A percentile compares a stretch with the other conserved stretches of the same genome.
phyloP scores from a whole-genome alignment of 2,113 vertebrate genomes.

The Malurus alboscapulatus region DNA sequence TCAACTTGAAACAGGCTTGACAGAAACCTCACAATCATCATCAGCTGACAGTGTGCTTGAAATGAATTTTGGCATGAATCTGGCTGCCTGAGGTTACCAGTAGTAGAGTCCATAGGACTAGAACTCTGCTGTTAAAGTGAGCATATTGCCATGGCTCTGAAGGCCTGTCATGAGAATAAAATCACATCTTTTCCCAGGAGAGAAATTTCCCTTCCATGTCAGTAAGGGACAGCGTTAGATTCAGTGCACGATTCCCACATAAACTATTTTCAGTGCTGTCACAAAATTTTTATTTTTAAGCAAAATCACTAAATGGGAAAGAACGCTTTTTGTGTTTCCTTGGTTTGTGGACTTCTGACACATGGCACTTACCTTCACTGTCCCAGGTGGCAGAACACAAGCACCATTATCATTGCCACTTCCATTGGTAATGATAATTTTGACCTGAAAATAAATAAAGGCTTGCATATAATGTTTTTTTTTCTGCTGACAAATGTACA shows the following conservation, averaged over 20 bases:
- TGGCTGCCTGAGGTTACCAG: not conserved
- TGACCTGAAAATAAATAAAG: not conserved
- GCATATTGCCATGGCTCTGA: not conserved
- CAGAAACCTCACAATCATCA: not conserved
- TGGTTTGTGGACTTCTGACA: not conserved
- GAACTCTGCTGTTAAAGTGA: not conserved
- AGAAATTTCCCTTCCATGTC: not conserved
- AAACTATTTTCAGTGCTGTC: conserved; percentile 6
- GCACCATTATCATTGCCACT: not conserved
- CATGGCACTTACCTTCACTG: not conserved
- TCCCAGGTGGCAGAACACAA: not conserved
- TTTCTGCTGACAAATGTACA: not conserved
- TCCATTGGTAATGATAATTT: not conserved
- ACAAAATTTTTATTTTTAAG: not conserved
- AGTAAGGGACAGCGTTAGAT: not conserved
- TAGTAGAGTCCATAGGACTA: not conserved
- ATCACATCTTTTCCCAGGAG: not conserved
- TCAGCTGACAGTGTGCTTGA: not conserved
- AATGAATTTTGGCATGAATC: not conserved
- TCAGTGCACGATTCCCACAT: conserved; percentile 10
- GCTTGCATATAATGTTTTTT: not conserved
- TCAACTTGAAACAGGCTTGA: not conserved
- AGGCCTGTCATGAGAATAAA: not conserved
- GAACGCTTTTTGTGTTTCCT: not conserved
- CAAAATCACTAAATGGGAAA: not conserved